These are phyloP conservation scores for Cheracebus regulus DNA, from an alignment of 2,797 vertebrate species.

Conservation along the genomic window DNA sequence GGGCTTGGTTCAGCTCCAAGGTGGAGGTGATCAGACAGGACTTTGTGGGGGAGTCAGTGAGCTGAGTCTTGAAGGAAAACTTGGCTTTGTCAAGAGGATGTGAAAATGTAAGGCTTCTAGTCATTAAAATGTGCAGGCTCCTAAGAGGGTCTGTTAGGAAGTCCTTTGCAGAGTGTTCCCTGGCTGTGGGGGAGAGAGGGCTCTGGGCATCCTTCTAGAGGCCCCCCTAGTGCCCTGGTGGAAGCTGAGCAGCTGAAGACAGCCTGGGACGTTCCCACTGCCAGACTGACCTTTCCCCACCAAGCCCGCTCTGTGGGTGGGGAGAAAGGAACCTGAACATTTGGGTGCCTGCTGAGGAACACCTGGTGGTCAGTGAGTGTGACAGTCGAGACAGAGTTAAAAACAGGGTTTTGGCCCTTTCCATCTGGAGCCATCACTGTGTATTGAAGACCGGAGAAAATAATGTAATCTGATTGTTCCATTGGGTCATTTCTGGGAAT, in stretches of 20 bases:
- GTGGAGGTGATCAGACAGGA: neutral
- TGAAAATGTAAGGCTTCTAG: neutral
- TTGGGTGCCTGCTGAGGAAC: neutral
- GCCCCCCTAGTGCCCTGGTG: neutral
- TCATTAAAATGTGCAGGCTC: neutral
- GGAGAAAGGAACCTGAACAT: neutral
- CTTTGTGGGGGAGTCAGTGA: neutral
- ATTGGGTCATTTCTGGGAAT: slow-evolving; percentile 78
- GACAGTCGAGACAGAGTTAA: slow-evolving; percentile 45
- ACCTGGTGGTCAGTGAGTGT: neutral
- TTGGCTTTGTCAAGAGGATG: neutral
- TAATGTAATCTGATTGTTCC: slow-evolving; percentile 67
- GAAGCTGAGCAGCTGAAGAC: neutral
- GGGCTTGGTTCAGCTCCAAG: neutral
- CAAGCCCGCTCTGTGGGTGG: neutral
- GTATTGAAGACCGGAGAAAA: slow-evolving; percentile 57
- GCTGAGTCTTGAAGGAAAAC: neutral
- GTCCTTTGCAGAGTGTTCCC: neutral
- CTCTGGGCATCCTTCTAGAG: neutral
- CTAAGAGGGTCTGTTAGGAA: neutral
- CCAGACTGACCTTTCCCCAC: neutral
- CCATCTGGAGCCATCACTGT: slow-evolving; percentile 35
- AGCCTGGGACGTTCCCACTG: neutral
- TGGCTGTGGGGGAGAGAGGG: neutral
- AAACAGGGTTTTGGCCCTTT: slow-evolving; percentile 2